Evolutionary conservation across 2,113 vertebrate species (phyloP), one percentile per base, ranked within the genome.

Genomic region (Tautogolabrus adspersus): DNA sequence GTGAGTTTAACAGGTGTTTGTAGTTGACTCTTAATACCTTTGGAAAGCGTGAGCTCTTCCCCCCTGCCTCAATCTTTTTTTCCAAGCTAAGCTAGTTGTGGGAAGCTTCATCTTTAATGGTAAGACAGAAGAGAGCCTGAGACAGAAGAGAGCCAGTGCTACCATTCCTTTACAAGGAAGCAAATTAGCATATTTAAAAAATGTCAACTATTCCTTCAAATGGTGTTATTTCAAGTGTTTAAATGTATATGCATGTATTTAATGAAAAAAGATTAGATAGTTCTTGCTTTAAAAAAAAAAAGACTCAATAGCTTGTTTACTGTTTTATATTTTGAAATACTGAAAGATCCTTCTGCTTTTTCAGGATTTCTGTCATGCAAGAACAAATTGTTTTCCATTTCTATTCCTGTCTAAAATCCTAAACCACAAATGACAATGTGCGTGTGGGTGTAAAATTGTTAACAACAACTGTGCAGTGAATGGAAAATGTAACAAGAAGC

Each of bases 311-410:
- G 26, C 54, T 44, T 21, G 16, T 47, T 62, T 34, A 47, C 18
- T 19, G 18, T 72, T 63, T 34, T 34, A 34, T 64, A 57, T 55
- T 23, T 22, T 16, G 65, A 18, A 46, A 65, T 57, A 2, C 10
- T 58, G 22, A 38, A 59, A 34, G 13, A 15, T 66, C 26, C 18
- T 16, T 46, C 61, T 51, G 59, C 46, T 51, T 42, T 60, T 54
- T 64, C 38, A 44, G 22, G 38, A 47, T 22, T 62, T 38, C 52
- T 79, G 59, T 80, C 70, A 64, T 56, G 51, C 1, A 38, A 78
- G 70, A 47, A 75, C 59, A 81, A 69, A 69, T 73, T 47, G 63
- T 71, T 70, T 78, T 77, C 51, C 44, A 75, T 67, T 66, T 72
- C 49, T 40, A 81, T 66, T 72, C 66, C 54, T 49, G 52, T 59